Evolutionary conservation across 2,797 vertebrate genomes (phyloP).

Genomic region (Malacoctenus gilli): DNA sequence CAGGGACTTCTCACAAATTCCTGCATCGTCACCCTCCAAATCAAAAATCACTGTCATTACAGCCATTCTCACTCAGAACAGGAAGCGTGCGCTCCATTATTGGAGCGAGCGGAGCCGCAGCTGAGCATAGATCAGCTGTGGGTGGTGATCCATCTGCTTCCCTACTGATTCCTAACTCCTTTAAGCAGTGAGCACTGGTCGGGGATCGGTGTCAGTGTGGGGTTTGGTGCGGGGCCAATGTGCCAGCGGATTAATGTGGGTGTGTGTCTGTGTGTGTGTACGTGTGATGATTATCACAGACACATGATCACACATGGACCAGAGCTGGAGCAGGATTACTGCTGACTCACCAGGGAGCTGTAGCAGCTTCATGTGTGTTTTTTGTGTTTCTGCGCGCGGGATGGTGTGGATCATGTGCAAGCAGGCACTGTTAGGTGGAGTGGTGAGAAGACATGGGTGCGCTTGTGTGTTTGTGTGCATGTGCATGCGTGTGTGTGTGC

Average conservation of each 20-base stretch:
- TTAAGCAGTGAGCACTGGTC: conserved; percentile 45
- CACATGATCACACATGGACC: conserved; percentile 39
- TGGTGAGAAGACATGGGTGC: conserved; percentile 11
- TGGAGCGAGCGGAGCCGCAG: conserved; percentile 12
- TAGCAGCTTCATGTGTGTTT: conserved; percentile 19
- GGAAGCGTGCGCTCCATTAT: conserved; percentile 26
- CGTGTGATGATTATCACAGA: conserved; percentile 39
- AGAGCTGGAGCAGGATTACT: conserved; percentile 57
- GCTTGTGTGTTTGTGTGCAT: background rate
- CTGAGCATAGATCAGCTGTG: conserved; percentile 43
- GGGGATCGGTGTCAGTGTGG: conserved; percentile 55
- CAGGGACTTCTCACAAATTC: too few relatives aligned
- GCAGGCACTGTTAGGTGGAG: background rate
- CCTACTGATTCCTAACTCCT: conserved; percentile 38
- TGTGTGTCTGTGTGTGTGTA: background rate
- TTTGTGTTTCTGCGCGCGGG: too few relatives aligned
- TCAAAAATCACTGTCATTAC: conserved; percentile 2
- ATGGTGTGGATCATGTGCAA: conserved; percentile 1
- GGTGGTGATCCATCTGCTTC: conserved; percentile 53
- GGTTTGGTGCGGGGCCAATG: conserved; percentile 48
- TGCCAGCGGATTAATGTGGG: conserved; percentile 45
- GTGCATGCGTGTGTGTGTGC: background rate
- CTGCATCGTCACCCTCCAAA: conserved; percentile 13
- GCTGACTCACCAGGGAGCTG: conserved; percentile 58
- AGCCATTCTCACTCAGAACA: conserved; percentile 20